Evolutionary conservation across 2,797 vertebrate genomes (phyloP).

Genomic region (Brachymystax lenok): DNA sequence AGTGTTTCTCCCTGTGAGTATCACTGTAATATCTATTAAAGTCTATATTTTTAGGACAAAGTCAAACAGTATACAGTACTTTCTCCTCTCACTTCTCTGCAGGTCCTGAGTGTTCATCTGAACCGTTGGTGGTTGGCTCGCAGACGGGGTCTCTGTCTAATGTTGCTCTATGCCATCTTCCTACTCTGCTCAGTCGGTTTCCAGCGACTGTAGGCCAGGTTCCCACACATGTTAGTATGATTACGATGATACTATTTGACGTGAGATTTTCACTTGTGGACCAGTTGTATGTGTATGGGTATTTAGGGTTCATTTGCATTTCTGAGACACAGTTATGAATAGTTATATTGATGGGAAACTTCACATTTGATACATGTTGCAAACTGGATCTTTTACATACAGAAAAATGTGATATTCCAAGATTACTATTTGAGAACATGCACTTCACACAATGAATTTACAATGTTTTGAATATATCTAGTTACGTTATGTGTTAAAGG

Average conservation of each 20-base stretch:
- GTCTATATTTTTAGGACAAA: background rate
- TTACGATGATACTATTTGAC: constrained; percentile 15
- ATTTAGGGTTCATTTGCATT: constrained; percentile 36
- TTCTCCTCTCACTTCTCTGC: constrained; percentile 12
- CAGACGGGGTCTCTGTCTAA: constrained; percentile 73
- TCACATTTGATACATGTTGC: constrained; percentile 57
- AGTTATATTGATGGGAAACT: constrained; percentile 38
- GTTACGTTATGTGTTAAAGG: background rate
- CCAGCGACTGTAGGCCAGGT: constrained; percentile 66
- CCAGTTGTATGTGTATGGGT: constrained; percentile 29
- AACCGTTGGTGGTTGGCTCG: constrained; percentile 81
- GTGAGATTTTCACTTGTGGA: constrained; percentile 35
- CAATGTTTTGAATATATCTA: constrained; percentile 50
- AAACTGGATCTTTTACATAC: constrained; percentile 66
- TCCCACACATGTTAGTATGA: background rate
- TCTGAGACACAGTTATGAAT: constrained; percentile 18
- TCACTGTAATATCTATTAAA: background rate
- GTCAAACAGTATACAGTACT: background rate
- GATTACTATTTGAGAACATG: constrained; percentile 21
- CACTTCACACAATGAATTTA: constrained; percentile 50
- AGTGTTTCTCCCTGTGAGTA: constrained; percentile 80
- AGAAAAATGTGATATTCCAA: constrained; percentile 46
- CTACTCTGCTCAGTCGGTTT: constrained; percentile 79
- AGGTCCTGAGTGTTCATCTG: constrained; percentile 81
- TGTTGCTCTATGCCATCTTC: constrained; percentile 79